Percentiles rank a stretch among this genome's conserved stretches.
Conservation (phyloP, 2,113 vertebrate species). For the Percina caprodes region DNA sequence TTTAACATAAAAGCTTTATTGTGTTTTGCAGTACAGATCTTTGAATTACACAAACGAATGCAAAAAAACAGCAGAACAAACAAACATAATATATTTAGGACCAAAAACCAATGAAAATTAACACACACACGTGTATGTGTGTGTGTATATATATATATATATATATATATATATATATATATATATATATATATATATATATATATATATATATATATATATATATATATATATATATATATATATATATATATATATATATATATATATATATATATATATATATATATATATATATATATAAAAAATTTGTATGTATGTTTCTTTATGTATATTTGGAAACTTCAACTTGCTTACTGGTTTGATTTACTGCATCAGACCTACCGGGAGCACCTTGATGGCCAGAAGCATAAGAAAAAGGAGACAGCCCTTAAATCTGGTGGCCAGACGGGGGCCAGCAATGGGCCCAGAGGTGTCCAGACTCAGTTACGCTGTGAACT, state of each 20-base stretch:
- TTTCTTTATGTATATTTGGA: background rate
- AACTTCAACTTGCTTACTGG: background rate
- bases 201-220: too few relatives aligned
- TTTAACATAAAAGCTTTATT: background rate
- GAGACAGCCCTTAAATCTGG: constrained; percentile 83
- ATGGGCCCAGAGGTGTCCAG: constrained; percentile 76
- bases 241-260: too few relatives aligned
- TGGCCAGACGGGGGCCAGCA: constrained; percentile 59
- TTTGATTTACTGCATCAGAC: constrained; percentile 74
- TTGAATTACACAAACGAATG: background rate
- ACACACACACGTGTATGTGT: too few relatives aligned
- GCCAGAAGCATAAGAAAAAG: constrained; percentile 91
- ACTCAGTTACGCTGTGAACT: constrained; percentile 85
- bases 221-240: too few relatives aligned
- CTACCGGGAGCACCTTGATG: constrained; percentile 86
- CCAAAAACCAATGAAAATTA: background rate
- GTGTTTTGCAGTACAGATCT: background rate
- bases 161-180: too few relatives aligned
- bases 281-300: background rate
- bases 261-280: too few relatives aligned
- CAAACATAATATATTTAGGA: background rate
- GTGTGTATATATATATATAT: background rate
- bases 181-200: too few relatives aligned
- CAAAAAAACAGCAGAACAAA: background rate
- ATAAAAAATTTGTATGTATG: too few relatives aligned